Conservation (phyloP, 1,140 invertebrate species). For the Apis cerana region DNA sequence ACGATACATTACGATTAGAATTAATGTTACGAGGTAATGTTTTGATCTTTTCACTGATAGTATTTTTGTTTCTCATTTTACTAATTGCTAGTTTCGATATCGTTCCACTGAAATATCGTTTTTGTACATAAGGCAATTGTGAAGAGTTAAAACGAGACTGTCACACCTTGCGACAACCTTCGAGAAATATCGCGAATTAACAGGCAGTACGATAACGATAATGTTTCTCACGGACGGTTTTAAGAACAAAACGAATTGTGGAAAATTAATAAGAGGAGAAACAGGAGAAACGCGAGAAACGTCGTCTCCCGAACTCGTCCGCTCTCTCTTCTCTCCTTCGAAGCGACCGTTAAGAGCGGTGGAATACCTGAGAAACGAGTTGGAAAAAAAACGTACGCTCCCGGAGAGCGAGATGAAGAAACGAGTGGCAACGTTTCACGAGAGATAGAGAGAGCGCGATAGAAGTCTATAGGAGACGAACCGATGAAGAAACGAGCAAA, state of each 20-base stretch:
- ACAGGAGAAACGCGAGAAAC: conserved; percentile 24
- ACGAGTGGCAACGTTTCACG: conserved; percentile 66
- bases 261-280: conserved; percentile 42
- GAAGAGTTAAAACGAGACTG: neutral
- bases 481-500: conserved; percentile 10
- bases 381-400: conserved; percentile 72
- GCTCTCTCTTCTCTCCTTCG: conserved; percentile 24
- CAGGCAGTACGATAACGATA: conserved; percentile 26
- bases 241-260: conserved; percentile 35
- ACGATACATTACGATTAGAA: neutral
- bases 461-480: conserved; percentile 27
- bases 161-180: neutral
- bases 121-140: too few species aligned
- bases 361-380: conserved; percentile 76
- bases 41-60: neutral
- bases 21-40: neutral
- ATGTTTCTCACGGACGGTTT: conserved; percentile 24
- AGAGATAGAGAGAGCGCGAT: conserved; percentile 36
- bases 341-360: conserved; percentile 71
- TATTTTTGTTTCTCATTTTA: neutral
- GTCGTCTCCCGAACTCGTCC: conserved; percentile 46
- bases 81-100: neutral
- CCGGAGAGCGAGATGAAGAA: conserved; percentile 71
- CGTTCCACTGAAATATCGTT: neutral
- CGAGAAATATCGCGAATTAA: neutral